phyloP scores from a whole-genome alignment of 2,797 vertebrate species.

The Moxostoma hubbsi region DNA sequence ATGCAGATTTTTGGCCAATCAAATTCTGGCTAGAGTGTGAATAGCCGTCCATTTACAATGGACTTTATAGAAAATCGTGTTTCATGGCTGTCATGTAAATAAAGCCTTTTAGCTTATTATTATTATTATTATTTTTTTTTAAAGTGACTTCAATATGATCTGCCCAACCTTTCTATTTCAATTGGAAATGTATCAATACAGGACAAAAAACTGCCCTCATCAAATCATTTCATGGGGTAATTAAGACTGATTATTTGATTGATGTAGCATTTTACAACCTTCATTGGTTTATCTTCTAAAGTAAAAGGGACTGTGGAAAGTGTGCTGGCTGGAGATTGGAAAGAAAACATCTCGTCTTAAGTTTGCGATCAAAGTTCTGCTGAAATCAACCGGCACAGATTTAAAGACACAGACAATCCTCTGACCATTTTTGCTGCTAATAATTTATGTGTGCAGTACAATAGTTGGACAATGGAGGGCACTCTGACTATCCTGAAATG shows the following conservation, averaged over 20 bases:
- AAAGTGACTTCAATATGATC: too few species aligned
- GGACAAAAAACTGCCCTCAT: too few species aligned
- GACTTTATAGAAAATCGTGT: too few species aligned
- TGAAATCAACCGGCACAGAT: neutral
- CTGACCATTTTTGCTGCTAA: neutral
- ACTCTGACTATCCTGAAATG: conserved; percentile 76
- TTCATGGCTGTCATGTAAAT: too few species aligned
- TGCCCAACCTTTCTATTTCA: too few species aligned
- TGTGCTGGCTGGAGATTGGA: neutral
- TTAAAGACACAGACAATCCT: neutral
- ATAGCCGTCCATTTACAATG: too few species aligned
- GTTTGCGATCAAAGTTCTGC: neutral
- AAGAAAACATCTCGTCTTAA: neutral
- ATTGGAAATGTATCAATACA: too few species aligned
- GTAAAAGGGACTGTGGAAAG: neutral
- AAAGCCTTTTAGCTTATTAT: too few species aligned
- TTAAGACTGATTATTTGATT: conserved; percentile 2
- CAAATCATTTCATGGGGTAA: too few species aligned
- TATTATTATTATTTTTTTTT: too few species aligned
- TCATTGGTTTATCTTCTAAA: neutral
- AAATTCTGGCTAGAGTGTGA: too few species aligned
- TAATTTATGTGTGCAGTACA: conserved; percentile 63
- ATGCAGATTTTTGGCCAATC: too few species aligned
- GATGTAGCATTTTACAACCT: neutral
- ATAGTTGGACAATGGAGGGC: conserved; percentile 76